phyloP scores from a whole-genome alignment of 2,888 invertebrate genomes.

The Archaeoteleia sp. region DNA sequence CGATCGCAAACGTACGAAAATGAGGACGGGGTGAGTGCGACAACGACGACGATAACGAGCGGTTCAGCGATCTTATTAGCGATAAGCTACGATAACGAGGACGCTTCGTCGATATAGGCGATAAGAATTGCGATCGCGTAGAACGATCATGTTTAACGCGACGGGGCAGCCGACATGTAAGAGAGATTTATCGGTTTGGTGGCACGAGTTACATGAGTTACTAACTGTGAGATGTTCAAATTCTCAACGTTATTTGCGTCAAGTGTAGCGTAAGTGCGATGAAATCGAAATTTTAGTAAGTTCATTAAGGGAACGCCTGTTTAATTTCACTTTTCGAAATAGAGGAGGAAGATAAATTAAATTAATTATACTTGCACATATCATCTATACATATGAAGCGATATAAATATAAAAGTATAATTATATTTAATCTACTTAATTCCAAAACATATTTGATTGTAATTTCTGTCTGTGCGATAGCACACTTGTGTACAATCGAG shows the following conservation, averaged over 20 bases:
- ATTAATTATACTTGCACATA: too few species aligned
- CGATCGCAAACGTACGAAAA: conserved; percentile 72
- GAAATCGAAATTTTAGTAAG: too few species aligned
- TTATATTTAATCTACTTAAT: too few species aligned
- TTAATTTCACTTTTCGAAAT: too few species aligned
- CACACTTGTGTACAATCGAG: too few species aligned
- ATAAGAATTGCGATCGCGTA: conserved; percentile 56
- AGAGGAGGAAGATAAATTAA: too few species aligned
- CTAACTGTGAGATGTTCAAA: neutral
- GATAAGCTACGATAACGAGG: conserved; percentile 71
- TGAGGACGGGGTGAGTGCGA: conserved; percentile 67
- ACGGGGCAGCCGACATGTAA: conserved; percentile 1
- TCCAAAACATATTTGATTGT: too few species aligned
- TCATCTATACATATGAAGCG: too few species aligned
- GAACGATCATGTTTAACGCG: conserved; percentile 28
- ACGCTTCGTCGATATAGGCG: conserved; percentile 56
- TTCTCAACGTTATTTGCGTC: conserved; percentile 20
- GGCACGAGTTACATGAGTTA: conserved; percentile 35
- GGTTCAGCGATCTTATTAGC: conserved; percentile 73
- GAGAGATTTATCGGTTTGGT: conserved; percentile 15
- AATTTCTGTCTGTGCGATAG: too few species aligned
- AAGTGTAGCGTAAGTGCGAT: too few species aligned
- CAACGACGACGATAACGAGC: conserved; percentile 71
- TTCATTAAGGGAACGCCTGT: too few species aligned
- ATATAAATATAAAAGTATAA: too few species aligned